Base-by-base conservation (phyloP, 2,113 vertebrate genomes). In the Eurystomus gularis region DNA sequence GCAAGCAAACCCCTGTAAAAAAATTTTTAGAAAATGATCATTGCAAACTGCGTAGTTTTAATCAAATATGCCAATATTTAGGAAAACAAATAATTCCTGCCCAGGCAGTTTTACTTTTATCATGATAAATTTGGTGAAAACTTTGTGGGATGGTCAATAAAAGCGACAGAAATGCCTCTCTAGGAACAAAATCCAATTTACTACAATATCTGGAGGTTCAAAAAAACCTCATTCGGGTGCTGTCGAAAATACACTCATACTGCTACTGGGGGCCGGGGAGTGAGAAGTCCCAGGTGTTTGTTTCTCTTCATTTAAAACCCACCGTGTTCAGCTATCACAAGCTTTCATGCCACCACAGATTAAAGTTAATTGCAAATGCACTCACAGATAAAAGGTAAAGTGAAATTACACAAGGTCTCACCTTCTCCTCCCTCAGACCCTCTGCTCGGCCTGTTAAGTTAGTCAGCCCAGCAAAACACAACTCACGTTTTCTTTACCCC, bases 331-430 rank as follows among this genome's bases (percentile, higher is more conserved):
- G 0, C 8, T 3, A 62, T 5, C 16, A 29, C 11, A 51, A 37
- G 2, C 37, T 68, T 75, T 88, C 60, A n/a, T 14, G 48, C 39
- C 0, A 0, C 7, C 9, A 3, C 7, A 64, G 6, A 46, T 31
- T 48, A 49, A 92, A 87, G 35, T n/a, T 85, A 40, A 64, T 7
- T 28, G 40, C 21, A 66, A 94, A 82, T 0, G 0, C 7, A 33
- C 13, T 19, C 31, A 31, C 11, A n/a, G 44, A 42, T 31, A 79
- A 62, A 72, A 88, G 5, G 20, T 7, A 68, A 84, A 79, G 66
- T 21, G 18, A 64, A 80, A 72, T 29, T 14, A 80, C 21, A 19
- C 9, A 19, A 57, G 21, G 16, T 44, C 48, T 60, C 29, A 7
- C 40, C 8, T 84, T 37, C n/a, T 86, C 19, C 29, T 9, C 12